Percentiles rank a stretch among this genome's conserved stretches.
These are phyloP conservation scores for Sparidentex hasta DNA, from an alignment of 2,797 vertebrate species.

Conservation along the genomic window DNA sequence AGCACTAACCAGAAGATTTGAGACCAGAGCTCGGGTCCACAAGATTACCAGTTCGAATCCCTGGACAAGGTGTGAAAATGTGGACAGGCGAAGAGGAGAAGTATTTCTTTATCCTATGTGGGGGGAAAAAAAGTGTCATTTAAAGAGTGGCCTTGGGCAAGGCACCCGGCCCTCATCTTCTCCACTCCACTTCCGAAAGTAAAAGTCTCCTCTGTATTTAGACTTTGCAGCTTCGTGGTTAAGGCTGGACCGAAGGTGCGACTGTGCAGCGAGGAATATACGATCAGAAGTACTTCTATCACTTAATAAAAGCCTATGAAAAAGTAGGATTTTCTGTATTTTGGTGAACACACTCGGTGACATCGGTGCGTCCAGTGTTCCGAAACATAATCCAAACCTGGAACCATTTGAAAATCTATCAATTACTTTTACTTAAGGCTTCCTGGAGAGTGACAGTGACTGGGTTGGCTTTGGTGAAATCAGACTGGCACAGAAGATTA, in stretches of 20 bases:
- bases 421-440: constrained; percentile 45
- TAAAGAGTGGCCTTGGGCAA: constrained; percentile 52
- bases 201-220: constrained; percentile 47
- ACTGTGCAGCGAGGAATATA: constrained; percentile 29
- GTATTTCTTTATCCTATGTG: constrained; percentile 51
- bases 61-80: constrained; percentile 53
- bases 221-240: constrained; percentile 31
- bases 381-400: constrained; percentile 43
- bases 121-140: constrained; percentile 40
- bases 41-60: constrained; percentile 59
- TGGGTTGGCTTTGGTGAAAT: constrained; percentile 44
- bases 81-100: constrained; percentile 29
- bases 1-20: constrained; percentile 59
- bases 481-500: constrained; percentile 34
- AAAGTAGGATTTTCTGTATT: constrained; percentile 42
- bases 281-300: constrained; percentile 27
- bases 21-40: constrained; percentile 28
- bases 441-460: constrained; percentile 6
- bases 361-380: constrained; percentile 37
- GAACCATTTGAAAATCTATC: constrained; percentile 54
- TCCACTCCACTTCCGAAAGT: constrained; percentile 38
- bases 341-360: constrained; percentile 26
- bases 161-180: constrained; percentile 48
- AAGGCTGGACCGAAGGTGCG: constrained; percentile 27
- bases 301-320: constrained; percentile 38